phyloP scores from a whole-genome alignment of 2,797 vertebrate species.

The Pelodytes ibericus region DNA sequence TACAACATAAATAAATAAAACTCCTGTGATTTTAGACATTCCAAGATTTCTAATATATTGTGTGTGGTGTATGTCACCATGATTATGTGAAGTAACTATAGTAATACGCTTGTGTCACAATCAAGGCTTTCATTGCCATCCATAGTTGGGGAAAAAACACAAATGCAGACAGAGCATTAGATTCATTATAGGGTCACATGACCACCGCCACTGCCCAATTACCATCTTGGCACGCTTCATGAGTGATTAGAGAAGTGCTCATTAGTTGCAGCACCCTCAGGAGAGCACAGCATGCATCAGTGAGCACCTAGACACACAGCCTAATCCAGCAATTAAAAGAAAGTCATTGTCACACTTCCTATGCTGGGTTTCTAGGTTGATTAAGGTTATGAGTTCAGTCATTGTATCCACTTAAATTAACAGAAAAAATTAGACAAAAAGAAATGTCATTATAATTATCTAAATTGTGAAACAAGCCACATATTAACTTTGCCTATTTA shows the following conservation, averaged over 20 bases:
- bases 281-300: constrained; percentile 52
- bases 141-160: too few relatives aligned
- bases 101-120: too few relatives aligned
- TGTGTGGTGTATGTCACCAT: too few relatives aligned
- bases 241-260: constrained; percentile 38
- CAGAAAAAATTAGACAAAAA: neutral
- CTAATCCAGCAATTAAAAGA: constrained; percentile 39
- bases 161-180: too few relatives aligned
- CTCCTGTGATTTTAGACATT: too few relatives aligned
- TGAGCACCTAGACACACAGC: constrained; percentile 52
- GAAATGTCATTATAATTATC: too few relatives aligned
- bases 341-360: constrained; percentile 22
- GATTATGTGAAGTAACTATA: too few relatives aligned
- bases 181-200: neutral
- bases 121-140: too few relatives aligned
- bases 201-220: constrained; percentile 49
- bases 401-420: neutral
- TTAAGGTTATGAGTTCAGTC: neutral
- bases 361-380: neutral
- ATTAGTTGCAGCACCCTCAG: constrained; percentile 52
- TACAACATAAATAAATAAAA: too few relatives aligned
- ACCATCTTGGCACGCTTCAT: constrained; percentile 49
- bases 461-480: too few relatives aligned
- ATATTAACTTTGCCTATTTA: too few relatives aligned
- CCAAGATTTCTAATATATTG: too few relatives aligned